Evolutionary conservation across 2,888 invertebrate genomes (phyloP).

Genomic region (Cantharis rustica): DNA sequence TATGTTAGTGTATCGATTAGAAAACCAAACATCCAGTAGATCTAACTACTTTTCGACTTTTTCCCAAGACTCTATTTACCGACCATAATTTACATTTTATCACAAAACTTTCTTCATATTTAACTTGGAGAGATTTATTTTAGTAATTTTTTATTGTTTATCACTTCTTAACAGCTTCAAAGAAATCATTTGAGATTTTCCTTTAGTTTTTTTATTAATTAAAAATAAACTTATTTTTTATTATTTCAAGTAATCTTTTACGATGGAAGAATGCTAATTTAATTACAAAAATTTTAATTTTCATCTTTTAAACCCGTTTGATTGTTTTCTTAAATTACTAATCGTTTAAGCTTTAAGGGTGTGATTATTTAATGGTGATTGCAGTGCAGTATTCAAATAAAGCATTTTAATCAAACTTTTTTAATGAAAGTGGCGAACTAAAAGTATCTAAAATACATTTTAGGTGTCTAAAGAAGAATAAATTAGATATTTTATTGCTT

Average conservation of each 20-base stretch:
- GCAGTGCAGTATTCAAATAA: neutral
- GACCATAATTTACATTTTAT: neutral
- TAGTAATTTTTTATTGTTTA: neutral
- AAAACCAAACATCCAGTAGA: neutral
- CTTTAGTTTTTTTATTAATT: neutral
- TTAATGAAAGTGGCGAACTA: conserved; percentile 16
- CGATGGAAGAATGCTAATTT: neutral
- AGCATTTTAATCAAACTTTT: conserved; percentile 18
- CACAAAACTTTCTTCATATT: neutral
- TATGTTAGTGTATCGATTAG: neutral
- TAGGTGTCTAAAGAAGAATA: conserved; percentile 14
- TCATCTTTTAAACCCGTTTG: neutral
- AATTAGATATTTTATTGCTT: conserved; percentile 26
- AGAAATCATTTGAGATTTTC: neutral
- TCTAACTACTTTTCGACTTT: neutral
- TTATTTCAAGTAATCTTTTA: neutral
- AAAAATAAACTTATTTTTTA: neutral
- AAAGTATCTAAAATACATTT: conserved; percentile 13
- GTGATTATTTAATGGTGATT: neutral
- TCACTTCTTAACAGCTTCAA: neutral
- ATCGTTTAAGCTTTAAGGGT: neutral
- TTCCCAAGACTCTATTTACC: neutral
- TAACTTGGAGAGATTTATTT: neutral
- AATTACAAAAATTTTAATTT: neutral
- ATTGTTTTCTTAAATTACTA: neutral